A percentile compares a stretch with the other conserved stretches of the same genome.
Evolutionary conservation across 2,888 invertebrate species (phyloP).

Genomic region (Drosophila putrida): DNA sequence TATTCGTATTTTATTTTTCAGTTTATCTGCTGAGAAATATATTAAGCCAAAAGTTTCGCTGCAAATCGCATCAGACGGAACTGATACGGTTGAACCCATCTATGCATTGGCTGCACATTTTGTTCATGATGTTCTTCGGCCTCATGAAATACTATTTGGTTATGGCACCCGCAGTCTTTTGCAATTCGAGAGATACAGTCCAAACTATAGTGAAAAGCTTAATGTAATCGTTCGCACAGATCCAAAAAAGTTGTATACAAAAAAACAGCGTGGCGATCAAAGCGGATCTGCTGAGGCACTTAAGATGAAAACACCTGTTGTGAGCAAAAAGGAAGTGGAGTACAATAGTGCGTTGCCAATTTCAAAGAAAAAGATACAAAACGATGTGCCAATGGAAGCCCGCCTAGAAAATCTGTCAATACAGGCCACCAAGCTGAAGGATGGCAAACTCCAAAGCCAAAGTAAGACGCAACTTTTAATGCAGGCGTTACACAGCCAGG

Average conservation of each 20-base stretch:
- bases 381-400: slow-evolving; percentile 90
- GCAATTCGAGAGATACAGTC: slow-evolving; percentile 87
- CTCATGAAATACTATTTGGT: slow-evolving; percentile 86
- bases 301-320: slow-evolving; percentile 78
- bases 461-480: slow-evolving; percentile 93
- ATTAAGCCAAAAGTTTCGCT: slow-evolving; percentile 88
- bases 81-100: slow-evolving; percentile 86
- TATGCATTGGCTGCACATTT: slow-evolving; percentile 86
- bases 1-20: slow-evolving; percentile 34
- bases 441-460: slow-evolving; percentile 87
- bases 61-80: slow-evolving; percentile 87
- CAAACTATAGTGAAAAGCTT: slow-evolving; percentile 86
- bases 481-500: slow-evolving; percentile 94
- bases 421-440: slow-evolving; percentile 83
- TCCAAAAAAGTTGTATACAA: slow-evolving; percentile 76
- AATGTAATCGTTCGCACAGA: slow-evolving; percentile 85
- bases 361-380: slow-evolving; percentile 76
- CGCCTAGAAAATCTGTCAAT: slow-evolving; percentile 92
- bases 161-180: slow-evolving; percentile 87
- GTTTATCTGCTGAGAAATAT: slow-evolving; percentile 86
- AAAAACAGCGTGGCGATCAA: slow-evolving; percentile 55
- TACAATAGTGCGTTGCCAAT: slow-evolving; percentile 77
- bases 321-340: slow-evolving; percentile 73
- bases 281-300: slow-evolving; percentile 51
- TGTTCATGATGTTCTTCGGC: slow-evolving; percentile 74